phyloP scores from a whole-genome alignment of 1,140 invertebrate species.

The Globodera rostochiensis region DNA sequence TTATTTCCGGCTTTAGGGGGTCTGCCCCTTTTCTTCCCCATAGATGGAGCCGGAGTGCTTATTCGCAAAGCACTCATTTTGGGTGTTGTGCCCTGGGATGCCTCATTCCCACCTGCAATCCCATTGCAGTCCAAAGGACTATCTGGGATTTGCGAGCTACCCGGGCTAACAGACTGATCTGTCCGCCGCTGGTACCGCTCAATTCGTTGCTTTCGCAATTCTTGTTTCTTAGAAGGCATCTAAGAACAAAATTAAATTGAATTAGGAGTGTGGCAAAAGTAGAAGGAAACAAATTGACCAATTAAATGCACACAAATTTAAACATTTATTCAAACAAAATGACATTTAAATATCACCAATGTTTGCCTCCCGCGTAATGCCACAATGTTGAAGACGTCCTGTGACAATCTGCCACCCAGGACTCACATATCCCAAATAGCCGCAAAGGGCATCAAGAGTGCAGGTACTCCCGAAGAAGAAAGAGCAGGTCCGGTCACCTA shows the following conservation, averaged over 20 bases:
- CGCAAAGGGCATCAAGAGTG: no score
- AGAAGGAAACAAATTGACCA: not conserved
- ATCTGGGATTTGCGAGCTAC: not conserved
- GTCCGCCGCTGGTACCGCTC: not conserved
- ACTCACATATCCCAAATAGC: no score
- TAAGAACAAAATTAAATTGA: not conserved
- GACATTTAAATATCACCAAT: no score
- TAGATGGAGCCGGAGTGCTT: not conserved
- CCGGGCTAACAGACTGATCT: not conserved
- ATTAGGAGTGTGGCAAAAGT: not conserved
- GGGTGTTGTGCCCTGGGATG: not conserved
- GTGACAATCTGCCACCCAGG: no score
- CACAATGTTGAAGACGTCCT: no score
- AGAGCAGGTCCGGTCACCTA: no score
- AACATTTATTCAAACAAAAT: not conserved
- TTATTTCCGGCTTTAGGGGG: not conserved
- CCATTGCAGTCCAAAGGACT: no score
- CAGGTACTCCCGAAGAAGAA: no score
- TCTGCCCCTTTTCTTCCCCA: not conserved
- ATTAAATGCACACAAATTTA: not conserved
- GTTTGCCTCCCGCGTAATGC: no score
- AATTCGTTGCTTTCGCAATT: not conserved
- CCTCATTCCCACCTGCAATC: not conserved
- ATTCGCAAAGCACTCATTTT: not conserved
- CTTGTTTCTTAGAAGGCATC: not conserved